phyloP scores from a whole-genome alignment of 2,797 vertebrate species.

The Nannoperca obscura region DNA sequence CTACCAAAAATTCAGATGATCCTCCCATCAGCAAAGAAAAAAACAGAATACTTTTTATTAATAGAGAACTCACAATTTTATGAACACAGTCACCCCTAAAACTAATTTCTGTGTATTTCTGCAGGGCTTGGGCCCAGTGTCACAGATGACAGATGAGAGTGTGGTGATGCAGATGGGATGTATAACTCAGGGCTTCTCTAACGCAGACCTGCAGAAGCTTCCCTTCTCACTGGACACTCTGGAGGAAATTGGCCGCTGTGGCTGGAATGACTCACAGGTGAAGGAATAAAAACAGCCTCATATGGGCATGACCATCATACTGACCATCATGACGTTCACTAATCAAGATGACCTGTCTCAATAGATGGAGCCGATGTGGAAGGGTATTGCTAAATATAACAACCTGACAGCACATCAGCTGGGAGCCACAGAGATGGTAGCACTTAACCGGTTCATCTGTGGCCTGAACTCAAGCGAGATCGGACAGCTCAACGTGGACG shows the following conservation, averaged over 20 bases:
- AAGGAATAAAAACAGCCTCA: background rate
- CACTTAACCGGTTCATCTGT: slow-evolving; percentile 81
- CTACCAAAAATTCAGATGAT: no score
- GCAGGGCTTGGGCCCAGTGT: slow-evolving; percentile 72
- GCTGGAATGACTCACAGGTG: slow-evolving; percentile 81
- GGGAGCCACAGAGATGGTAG: slow-evolving; percentile 67
- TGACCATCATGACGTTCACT: background rate
- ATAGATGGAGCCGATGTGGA: slow-evolving; percentile 77
- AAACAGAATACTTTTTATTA: background rate
- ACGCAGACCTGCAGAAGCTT: slow-evolving; percentile 66
- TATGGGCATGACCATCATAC: background rate
- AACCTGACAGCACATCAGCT: slow-evolving; percentile 58
- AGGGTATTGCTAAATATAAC: slow-evolving; percentile 42
- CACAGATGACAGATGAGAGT: slow-evolving; percentile 61
- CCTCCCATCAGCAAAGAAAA: background rate
- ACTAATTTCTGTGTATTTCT: slow-evolving; percentile 17
- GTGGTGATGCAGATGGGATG: slow-evolving; percentile 75
- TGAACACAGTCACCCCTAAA: background rate
- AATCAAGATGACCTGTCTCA: background rate
- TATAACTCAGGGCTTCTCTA: slow-evolving; percentile 71
- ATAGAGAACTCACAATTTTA: background rate
- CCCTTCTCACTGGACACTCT: slow-evolving; percentile 73
- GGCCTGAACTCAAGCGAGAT: slow-evolving; percentile 75
- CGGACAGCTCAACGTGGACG: slow-evolving; percentile 51
- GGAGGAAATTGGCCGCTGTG: slow-evolving; percentile 70